Conservation (phyloP, 2,797 vertebrate genomes). For the Tapirus indicus region DNA sequence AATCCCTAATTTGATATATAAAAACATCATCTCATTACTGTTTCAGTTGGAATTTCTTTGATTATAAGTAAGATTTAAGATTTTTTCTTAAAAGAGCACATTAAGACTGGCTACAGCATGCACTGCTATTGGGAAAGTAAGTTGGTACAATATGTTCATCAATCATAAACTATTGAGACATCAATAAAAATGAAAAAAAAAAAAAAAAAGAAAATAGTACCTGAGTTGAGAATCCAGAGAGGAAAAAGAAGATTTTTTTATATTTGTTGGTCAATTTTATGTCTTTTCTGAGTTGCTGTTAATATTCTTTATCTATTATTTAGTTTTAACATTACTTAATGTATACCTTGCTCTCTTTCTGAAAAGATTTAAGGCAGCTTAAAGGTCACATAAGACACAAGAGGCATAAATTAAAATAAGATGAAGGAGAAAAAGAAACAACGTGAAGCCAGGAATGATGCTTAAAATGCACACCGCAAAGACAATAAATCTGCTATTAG, state of each 20-base stretch:
- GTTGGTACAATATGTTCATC: neutral
- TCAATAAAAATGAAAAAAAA: too few species aligned
- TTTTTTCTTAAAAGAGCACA: neutral
- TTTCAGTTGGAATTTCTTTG: slow-evolving; percentile 28
- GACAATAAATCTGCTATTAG: neutral
- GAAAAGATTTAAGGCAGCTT: slow-evolving; percentile 12
- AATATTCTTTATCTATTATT: slow-evolving; percentile 12
- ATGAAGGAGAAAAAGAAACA: neutral
- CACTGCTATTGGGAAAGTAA: neutral
- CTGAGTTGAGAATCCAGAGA: too few species aligned
- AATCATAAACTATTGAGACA: neutral
- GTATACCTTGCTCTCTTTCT: neutral
- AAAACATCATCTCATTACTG: slow-evolving; percentile 14
- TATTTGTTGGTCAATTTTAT: neutral
- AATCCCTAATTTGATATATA: neutral
- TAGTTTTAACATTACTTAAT: slow-evolving; percentile 17
- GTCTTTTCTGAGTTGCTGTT: slow-evolving; percentile 27
- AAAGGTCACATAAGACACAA: slow-evolving; percentile 8
- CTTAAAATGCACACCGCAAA: neutral
- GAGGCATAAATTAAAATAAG: neutral
- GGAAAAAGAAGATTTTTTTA: neutral
- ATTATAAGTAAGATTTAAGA: slow-evolving; percentile 2
- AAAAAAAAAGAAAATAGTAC: too few species aligned
- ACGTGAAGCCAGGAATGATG: neutral
- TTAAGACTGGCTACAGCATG: neutral